phyloP scores from a whole-genome alignment of 2,797 vertebrate species.

The Bothrops alternatus region DNA sequence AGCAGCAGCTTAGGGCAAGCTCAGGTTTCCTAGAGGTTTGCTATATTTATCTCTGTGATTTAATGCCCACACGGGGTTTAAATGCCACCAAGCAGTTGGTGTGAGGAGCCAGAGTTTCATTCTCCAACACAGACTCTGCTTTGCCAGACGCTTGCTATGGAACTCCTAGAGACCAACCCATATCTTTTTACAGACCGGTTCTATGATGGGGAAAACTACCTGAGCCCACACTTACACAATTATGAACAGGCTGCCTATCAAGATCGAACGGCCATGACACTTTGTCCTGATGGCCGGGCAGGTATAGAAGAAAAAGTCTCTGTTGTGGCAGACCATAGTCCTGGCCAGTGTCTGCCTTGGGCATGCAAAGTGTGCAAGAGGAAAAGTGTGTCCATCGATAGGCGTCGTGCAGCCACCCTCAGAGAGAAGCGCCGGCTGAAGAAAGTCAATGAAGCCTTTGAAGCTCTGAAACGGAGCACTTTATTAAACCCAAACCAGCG shows the following conservation, averaged over 20 bases:
- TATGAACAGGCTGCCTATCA: slow-evolving; percentile 83
- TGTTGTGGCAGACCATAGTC: slow-evolving; percentile 84
- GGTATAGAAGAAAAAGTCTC: slow-evolving; percentile 87
- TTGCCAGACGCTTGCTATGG: slow-evolving; percentile 76
- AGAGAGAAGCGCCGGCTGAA: slow-evolving; percentile 93
- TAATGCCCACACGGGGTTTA: slow-evolving; percentile 97
- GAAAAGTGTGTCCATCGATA: slow-evolving; percentile 92
- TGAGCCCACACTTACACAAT: slow-evolving; percentile 82
- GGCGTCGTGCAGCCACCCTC: slow-evolving; percentile 89
- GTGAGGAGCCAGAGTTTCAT: slow-evolving; percentile 72
- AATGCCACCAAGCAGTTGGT: slow-evolving; percentile 99
- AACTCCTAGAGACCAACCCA: slow-evolving; percentile 97
- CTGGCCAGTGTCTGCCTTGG: slow-evolving; percentile 95
- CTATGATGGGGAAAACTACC: slow-evolving; percentile 92
- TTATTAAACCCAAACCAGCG: slow-evolving; percentile 97
- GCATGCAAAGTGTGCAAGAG: slow-evolving; percentile 95
- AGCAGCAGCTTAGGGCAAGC: slow-evolving; percentile 96
- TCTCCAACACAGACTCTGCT: slow-evolving; percentile 59
- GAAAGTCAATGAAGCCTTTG: slow-evolving; percentile 98
- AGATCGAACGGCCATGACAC: slow-evolving; percentile 80
- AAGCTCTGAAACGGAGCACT: slow-evolving; percentile 94
- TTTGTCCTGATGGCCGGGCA: slow-evolving; percentile 75
- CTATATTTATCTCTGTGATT: slow-evolving; percentile 99
- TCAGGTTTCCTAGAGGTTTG: slow-evolving; percentile 93
- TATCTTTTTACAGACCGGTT: slow-evolving; percentile 96